phyloP scores from a whole-genome alignment of 2,113 vertebrate species.

The Urocitellus parryii region DNA sequence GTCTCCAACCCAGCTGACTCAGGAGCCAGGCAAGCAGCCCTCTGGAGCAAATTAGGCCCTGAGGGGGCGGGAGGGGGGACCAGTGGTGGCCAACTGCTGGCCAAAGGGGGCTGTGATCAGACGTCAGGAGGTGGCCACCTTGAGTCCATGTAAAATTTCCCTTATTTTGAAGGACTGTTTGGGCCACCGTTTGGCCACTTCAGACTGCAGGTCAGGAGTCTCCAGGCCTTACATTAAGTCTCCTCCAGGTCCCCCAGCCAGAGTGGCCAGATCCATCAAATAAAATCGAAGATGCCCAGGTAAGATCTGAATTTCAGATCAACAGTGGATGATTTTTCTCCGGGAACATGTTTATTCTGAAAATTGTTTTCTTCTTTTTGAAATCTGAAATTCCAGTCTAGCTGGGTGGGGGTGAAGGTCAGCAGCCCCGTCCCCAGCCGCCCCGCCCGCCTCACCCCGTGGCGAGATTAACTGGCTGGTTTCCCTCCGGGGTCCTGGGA shows the following conservation, averaged over 20 bases:
- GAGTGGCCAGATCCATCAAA: background rate
- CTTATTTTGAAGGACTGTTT: background rate
- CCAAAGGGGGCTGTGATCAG: background rate
- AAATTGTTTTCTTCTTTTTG: background rate
- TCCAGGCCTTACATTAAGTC: background rate
- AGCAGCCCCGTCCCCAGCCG: background rate
- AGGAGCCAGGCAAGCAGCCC: background rate
- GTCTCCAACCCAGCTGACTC: background rate
- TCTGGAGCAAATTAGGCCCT: background rate
- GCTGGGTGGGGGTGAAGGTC: background rate
- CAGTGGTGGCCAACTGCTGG: background rate
- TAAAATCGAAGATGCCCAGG: background rate
- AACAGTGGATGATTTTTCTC: background rate
- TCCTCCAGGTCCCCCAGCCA: no score
- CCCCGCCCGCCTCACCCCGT: background rate
- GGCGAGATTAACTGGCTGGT: no score
- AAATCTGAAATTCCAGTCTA: slow-evolving; percentile 1
- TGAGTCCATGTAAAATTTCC: background rate
- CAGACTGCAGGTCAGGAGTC: background rate
- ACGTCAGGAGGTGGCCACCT: background rate
- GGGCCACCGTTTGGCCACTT: background rate
- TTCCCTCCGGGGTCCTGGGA: background rate
- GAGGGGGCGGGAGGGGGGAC: accelerated
- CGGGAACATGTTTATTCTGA: background rate
- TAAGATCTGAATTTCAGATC: background rate